Evolutionary conservation across 1,140 invertebrate genomes (phyloP), one percentile per base, ranked within the genome.

Genomic region (Fopius arisanus): DNA sequence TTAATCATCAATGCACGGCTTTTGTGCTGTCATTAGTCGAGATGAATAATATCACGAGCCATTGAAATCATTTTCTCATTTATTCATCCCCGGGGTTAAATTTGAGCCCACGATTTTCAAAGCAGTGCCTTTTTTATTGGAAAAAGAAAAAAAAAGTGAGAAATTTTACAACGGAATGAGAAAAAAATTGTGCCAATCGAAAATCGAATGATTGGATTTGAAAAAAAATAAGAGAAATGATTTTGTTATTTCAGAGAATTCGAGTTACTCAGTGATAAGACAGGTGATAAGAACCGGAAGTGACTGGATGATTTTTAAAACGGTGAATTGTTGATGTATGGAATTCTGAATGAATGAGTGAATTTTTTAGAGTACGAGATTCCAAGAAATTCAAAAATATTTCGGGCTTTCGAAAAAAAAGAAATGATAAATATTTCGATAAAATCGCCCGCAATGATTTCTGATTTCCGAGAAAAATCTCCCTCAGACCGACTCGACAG

Each of bases 121-220:
- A n/a, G 71, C 71, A 73, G 71, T 73, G 71, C 71, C 71, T 73
- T 73, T 73, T 73, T 73, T 73, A 51, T 21, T 59, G 31, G 54
- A 14, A 41, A 65, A 4, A 16, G 48, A n/a, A n/a, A n/a, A n/a
- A n/a, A n/a, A n/a, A n/a, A 70, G 3, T 29, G 21, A 72, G n/a
- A 40, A 66, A 66, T 59, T 1, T 26, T 26, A 59, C 19, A 59
- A 14, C 19, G 26, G 5, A 59, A 59, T 26, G 5, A 5, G 43
- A 41, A 16, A 29, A 28, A 54, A 59, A 72, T 72, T 12, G 70
- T 72, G 70, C 70, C 70, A 72, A 72, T 33, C 69, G 26, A 62
- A n/a, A 71, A 71, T 65, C 62, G 23, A 10, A 51, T 12, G 70
- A 65, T 43, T 66, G 70, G 59, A 21, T 66, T 31, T 41, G 12